Base-by-base conservation (phyloP, 2,797 vertebrate species). In the Lateolabrax maculatus region DNA sequence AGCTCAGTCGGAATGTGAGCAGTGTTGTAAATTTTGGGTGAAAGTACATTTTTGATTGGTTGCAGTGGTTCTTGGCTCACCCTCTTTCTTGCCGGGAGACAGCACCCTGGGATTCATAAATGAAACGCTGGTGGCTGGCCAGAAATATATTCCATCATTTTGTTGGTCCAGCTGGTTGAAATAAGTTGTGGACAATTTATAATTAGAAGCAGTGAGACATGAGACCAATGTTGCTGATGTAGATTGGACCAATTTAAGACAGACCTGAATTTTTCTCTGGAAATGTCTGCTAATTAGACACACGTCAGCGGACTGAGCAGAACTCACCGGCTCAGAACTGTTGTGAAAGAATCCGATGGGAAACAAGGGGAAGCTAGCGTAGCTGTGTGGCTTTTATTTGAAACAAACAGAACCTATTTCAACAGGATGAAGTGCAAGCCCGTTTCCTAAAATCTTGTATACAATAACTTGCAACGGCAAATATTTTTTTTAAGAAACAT, bases 111-210 rank as follows among this genome's bases (percentile, higher is more conserved):
- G 92, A 94, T 93, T 94, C 87, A 93, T 94, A 94, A 94, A 92
- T 85, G 88, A 94, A 92, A 91, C 23, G 62, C 79, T 91, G 92
- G 77, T 92, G 89, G 85, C 83, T 68, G 41, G 87, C 91, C 92
- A 91, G 92, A 92, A 94, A 92, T 79, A 63, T 74, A 84, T 84
- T 90, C 89, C 87, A 83, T 89, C 66, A 87, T 81, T 81, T 90
- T 94, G 92, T 93, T 94, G 89, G 85, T 94, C 85, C 95, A 95
- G 93, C 92, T 95, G 94, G 83, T 92, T 90, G 87, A 92, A 94
- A 94, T 93, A 90, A 92, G 84, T 84, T 83, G 58, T 77, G 68
- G 78, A 88, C 84, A 84, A 93, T 92, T 94, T 92, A 92, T 92
- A 92, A 93, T 94, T 90, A 93, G 81, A 78, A 80, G 75, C 77